Base-by-base conservation (phyloP, 2,797 vertebrate genomes). In the Halcyon chelicuti region DNA sequence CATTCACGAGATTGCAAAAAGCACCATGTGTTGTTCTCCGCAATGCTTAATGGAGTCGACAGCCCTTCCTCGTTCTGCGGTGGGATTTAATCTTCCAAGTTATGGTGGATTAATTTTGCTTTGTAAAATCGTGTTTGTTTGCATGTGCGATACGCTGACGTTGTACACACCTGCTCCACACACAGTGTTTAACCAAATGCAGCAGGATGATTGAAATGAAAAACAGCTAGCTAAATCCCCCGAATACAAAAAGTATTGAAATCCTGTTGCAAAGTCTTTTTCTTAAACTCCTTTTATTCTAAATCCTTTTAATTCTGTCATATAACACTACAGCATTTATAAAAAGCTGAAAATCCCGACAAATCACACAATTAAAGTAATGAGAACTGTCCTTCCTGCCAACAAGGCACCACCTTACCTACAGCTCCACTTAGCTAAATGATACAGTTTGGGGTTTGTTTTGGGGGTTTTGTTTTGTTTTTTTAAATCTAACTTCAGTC, bases 321-420 rank as follows among this genome's bases (percentile, higher is more conserved):
- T 98, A 97, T 97, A 98, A 98, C 98, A 98, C 98, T 98, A 95
- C 95, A 98, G 98, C 97, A 97, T 98, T 98, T 98, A 97, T 79
- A 96, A 98, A 98, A 98, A 98, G 98, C 98, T 98, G 98, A 96
- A 98, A 98, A 98, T 98, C 98, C 98, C 95, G 98, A 98, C 97
- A 98, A 98, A 98, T 98, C 98, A 94, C 98, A 98, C 98, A 98
- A 98, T 98, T 98, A 98, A 98, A 98, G 97, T 98, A 98, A 98
- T 98, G 98, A 98, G 98, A 98, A 98, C 95, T 94, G 97, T 89
- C 93, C 97, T 96, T 91, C 82, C 96, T 97, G 98, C 97, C 96
- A 97, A 97, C 84, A 68, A 98, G 92, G 96, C 91, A 96, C 93
- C 96, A 97, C 97, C 97, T 97, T 96, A 96, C 94, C 95, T 92